Percentiles rank a stretch among this genome's conserved stretches.
phyloP scores from a whole-genome alignment of 2,797 vertebrate species.

The Huso huso region DNA sequence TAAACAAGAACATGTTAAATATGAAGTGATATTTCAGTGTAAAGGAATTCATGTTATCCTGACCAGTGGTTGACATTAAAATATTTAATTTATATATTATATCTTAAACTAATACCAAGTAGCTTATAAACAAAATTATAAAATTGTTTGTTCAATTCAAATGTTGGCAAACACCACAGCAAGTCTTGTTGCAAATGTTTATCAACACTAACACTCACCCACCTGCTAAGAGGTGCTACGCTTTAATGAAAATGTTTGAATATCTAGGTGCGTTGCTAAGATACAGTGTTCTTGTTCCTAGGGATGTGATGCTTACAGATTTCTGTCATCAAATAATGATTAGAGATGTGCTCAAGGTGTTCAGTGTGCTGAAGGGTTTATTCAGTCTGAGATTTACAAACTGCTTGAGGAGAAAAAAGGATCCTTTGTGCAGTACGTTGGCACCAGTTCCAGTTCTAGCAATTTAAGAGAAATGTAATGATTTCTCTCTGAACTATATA shows the following conservation, averaged over 20 bases:
- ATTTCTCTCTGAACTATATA: conserved; percentile 17
- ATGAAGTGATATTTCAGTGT: too few relatives aligned
- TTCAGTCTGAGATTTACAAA: conserved; percentile 76
- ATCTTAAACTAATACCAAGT: conserved; percentile 71
- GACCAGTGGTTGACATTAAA: too few relatives aligned
- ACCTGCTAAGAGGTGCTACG: conserved; percentile 98
- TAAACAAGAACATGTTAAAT: too few relatives aligned
- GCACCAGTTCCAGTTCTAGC: conserved; percentile 29
- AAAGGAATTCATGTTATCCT: too few relatives aligned
- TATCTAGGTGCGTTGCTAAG: conserved; percentile 95
- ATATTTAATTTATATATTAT: too few relatives aligned
- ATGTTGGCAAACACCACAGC: conserved; percentile 95
- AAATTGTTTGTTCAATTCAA: conserved; percentile 92
- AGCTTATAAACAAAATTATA: conserved; percentile 87
- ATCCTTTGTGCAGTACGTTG: conserved; percentile 42
- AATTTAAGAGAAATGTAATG: conserved; percentile 26
- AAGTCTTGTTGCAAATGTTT: conserved; percentile 96
- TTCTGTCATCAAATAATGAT: conserved; percentile 98
- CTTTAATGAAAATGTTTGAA: conserved; percentile 99
- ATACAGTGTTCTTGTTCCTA: conserved; percentile 82
- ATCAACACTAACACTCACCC: conserved; percentile 94
- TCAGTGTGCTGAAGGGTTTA: conserved; percentile 74
- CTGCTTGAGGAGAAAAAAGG: conserved; percentile 50
- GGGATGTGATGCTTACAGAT: conserved; percentile 79
- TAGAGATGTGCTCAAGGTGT: conserved; percentile 92